phyloP scores from a whole-genome alignment of 2,888 invertebrate species.

The Eurytoma adleriae region DNA sequence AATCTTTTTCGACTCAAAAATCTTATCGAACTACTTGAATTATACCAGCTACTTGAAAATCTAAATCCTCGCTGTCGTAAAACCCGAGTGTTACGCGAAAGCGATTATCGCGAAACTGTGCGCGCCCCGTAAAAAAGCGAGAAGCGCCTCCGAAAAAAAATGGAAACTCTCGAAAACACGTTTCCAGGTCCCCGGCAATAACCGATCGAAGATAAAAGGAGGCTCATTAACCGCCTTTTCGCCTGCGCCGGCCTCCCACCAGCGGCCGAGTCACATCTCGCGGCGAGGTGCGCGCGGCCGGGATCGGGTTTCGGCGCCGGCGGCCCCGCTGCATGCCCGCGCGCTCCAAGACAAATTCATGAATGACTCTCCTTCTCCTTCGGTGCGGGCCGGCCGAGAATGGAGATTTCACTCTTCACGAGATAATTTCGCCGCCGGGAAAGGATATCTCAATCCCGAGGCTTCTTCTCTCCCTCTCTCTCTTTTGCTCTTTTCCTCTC shows the following conservation, averaged over 20 bases:
- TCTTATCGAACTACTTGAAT: no score
- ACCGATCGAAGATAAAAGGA: slow-evolving; percentile 37
- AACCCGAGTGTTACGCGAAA: no score
- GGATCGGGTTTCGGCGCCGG: slow-evolving; percentile 47
- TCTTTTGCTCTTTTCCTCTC: no score
- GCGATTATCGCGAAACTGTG: no score
- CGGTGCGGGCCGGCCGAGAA: slow-evolving; percentile 10
- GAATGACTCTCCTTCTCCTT: slow-evolving; percentile 44
- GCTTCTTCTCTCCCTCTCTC: no score
- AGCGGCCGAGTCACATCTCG: slow-evolving; percentile 27
- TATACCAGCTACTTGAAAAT: no score
- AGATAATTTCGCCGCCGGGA: slow-evolving; percentile 37
- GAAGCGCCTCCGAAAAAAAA: neutral
- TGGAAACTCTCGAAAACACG: neutral
- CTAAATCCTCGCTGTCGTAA: no score
- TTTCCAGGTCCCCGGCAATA: slow-evolving; percentile 16
- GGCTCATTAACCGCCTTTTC: slow-evolving; percentile 16
- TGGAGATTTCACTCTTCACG: slow-evolving; percentile 53
- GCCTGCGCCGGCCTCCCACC: neutral
- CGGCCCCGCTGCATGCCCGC: slow-evolving; percentile 26
- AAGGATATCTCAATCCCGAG: slow-evolving; percentile 45
- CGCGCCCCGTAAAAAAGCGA: neutral
- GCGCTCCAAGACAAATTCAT: slow-evolving; percentile 43
- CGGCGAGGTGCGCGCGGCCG: neutral
- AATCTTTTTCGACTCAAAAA: no score